Conservation (phyloP, 2,888 invertebrate genomes). For the Drosophila heteroneura region DNA sequence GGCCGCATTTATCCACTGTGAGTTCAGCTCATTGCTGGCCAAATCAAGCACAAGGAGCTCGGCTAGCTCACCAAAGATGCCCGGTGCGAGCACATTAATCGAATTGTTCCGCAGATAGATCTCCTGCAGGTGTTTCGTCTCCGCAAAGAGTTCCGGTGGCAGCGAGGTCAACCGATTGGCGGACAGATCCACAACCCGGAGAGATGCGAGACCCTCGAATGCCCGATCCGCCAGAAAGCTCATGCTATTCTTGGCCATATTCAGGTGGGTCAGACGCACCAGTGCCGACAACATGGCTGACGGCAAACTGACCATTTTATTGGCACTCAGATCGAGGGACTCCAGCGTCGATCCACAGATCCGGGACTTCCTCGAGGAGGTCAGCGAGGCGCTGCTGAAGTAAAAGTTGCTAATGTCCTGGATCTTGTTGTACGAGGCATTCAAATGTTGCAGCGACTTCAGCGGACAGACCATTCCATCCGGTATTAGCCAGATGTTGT, state of each 20-base stretch:
- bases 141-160: constrained; percentile 94
- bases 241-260: constrained; percentile 94
- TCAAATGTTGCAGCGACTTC: constrained; percentile 91
- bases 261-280: constrained; percentile 91
- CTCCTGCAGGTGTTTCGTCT: constrained; percentile 93
- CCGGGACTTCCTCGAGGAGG: constrained; percentile 84
- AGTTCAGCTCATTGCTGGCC: constrained; percentile 93
- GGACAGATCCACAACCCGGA: constrained; percentile 94
- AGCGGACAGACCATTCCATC: constrained; percentile 94
- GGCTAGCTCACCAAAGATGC: constrained; percentile 92
- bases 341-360: constrained; percentile 89
- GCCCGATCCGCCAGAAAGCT: constrained; percentile 94
- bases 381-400: constrained; percentile 89
- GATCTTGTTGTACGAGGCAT: constrained; percentile 94
- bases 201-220: constrained; percentile 91
- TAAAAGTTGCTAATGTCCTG: constrained; percentile 95
- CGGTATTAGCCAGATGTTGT: constrained; percentile 95
- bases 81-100: constrained; percentile 93
- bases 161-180: constrained; percentile 95
- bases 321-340: constrained; percentile 92
- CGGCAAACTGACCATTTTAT: constrained; percentile 93
- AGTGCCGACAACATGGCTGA: constrained; percentile 93
- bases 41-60: constrained; percentile 92
- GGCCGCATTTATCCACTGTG: constrained; percentile 93
- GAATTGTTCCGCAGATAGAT: constrained; percentile 96